Evolutionary conservation across 2,888 invertebrate genomes (phyloP), one percentile per base, ranked within the genome.

Genomic region (Drosophila neutralis): DNA sequence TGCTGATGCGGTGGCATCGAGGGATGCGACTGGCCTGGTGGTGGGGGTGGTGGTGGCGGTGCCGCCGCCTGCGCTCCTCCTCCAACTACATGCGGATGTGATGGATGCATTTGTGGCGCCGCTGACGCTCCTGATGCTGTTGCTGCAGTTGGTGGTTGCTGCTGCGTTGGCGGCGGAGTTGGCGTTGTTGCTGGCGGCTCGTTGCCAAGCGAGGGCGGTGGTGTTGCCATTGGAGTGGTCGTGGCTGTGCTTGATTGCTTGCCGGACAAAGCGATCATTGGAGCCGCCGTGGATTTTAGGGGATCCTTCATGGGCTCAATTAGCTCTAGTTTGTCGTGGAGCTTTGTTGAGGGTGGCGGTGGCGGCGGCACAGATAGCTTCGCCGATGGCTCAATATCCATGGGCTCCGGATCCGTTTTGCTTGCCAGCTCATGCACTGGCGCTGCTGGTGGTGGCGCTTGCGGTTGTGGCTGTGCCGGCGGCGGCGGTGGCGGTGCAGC

Each of bases 151-250:
- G n/a, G 63, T 52, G 63, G 80, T 29, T 60, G 81, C 40, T 69
- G 74, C 27, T 48, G 76, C 35, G 69, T 31, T 40, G 85, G 67
- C 66, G 76, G 69, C 68, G 95, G 95, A 62, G 95, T 95, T 4
- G 90, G 95, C 94, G 87, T 73, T 49, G 80, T 68, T 24, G 88
- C 57, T 24, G 80, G 80, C 49, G 68, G 58, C 29, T 80, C 83
- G 45, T 35, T 78, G 57, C 11, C 60, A 3, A 69, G 82, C 49
- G 29, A 40, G 2, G 60, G 29, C n/a, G 81, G 69, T 21, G 80
- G 60, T 13, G 76, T 77, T 6, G 76, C 73, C 24, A 73, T 62
- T 0, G 88, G 89, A 7, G 84, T 72, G 27, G 78, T 59, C 7
- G 76, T 71, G 11, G 85, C 76, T 11, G 87, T 78, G 7, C 72